Base-by-base conservation (phyloP, 2,888 invertebrate species). In the Torymus auratus region DNA sequence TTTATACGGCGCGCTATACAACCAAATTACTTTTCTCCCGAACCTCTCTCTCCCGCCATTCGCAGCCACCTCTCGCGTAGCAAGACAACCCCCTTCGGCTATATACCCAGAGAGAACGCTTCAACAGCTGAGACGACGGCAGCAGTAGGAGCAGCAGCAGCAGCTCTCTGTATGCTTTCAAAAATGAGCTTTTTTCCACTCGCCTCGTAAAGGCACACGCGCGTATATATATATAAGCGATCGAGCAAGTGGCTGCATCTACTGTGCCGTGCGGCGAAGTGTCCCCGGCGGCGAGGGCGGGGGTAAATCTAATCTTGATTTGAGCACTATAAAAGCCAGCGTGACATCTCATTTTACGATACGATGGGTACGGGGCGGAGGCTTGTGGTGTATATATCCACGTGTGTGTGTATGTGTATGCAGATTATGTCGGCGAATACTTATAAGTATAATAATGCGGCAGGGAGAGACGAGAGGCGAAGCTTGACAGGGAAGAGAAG, bases 221-320 rank as follows among this genome's bases (percentile, higher is more conserved):
- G 5, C 28, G 5, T 28, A 28, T 28, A 28, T 28, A 23, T 23
- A 28, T 28, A 28, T 28, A 28, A 28, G 28, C 5, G 28, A 28
- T 28, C 28, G 28, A 28, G 28, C 28, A 4, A 28, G 28, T 28
- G 28, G 28, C 5, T 28, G 28, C 28, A 20, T 28, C 4, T 4
- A 2, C 3, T 4, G n/a, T 5, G 28, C 28, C 28, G 28, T 28
- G 23, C 3, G 82, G 83, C 82, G 83, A 86, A 86, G 83, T 81
- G 81, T 84, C 85, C 82, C 78, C 78, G 84, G 81, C 83, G 85
- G 78, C 84, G 58, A n/a, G n/a, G 13, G 11, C 58, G 14, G 50
- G 7, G n/a, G 10, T 89, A 88, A 88, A 89, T 89, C 87, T 88
- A 88, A 89, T 89, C 88, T 88, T 86, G 87, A 89, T 89, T 88